These are phyloP conservation scores for Saguinus imperator DNA, from an alignment of 2,113 vertebrate genomes.

Conservation along the genomic window DNA sequence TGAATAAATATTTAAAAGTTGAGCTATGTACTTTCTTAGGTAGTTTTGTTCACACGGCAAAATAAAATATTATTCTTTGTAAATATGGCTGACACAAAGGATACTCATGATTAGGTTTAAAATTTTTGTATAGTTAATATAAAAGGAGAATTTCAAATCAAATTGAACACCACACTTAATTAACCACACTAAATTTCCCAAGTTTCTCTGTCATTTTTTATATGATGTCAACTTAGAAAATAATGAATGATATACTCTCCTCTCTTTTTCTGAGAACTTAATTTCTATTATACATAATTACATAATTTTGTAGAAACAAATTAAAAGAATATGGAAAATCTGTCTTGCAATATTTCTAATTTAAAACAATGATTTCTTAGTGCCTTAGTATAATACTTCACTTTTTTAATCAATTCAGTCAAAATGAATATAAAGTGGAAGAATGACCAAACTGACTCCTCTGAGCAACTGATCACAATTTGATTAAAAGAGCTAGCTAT, in stretches of 20 bases:
- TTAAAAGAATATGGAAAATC: not conserved
- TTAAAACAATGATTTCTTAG: not conserved
- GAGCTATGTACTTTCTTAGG: not conserved
- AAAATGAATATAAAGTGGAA: not conserved
- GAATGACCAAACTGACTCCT: not conserved
- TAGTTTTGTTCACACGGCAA: not conserved
- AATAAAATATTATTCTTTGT: not conserved
- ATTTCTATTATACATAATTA: not conserved
- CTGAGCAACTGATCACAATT: not conserved
- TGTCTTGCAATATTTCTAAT: not conserved
- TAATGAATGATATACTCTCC: not conserved
- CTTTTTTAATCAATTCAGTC: not conserved
- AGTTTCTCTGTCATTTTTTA: not conserved
- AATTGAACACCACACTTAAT: not conserved
- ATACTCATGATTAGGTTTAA: not conserved
- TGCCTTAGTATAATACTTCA: not conserved
- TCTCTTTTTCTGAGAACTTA: not conserved
- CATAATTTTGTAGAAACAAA: not conserved
- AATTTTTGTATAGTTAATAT: not conserved
- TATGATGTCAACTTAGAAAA: not conserved
- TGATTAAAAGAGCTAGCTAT: not conserved
- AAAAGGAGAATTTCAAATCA: conserved; percentile 25
- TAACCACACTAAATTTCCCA: not conserved
- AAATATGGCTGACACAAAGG: not conserved
- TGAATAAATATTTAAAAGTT: not conserved